Evolutionary conservation across 2,113 vertebrate genomes (phyloP).

Genomic region (Pseudorasbora parva): DNA sequence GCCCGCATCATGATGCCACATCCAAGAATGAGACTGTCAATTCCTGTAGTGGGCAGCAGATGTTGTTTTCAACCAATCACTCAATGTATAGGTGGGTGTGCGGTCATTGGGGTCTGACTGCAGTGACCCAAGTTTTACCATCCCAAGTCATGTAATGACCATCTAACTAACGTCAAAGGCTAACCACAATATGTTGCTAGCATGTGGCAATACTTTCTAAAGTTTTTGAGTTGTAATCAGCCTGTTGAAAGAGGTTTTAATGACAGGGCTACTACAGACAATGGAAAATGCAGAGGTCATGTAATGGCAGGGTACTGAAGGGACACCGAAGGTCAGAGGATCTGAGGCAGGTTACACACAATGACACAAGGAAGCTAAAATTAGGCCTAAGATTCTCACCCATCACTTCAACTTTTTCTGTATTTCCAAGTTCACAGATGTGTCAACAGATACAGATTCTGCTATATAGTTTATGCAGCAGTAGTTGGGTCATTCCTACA

Average conservation of each 20-base stretch:
- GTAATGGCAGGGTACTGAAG: background rate
- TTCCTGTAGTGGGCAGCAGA: background rate
- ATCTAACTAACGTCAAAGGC: conserved; percentile 7
- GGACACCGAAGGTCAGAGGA: background rate
- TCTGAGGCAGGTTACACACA: background rate
- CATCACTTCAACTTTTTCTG: background rate
- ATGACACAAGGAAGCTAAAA: background rate
- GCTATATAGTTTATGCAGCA: too few relatives aligned
- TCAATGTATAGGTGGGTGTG: background rate
- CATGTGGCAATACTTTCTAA: conserved; percentile 32
- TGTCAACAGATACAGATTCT: too few relatives aligned
- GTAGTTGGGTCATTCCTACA: too few relatives aligned
- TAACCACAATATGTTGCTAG: conserved; percentile 40
- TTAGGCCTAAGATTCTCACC: background rate
- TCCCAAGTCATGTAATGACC: conserved; percentile 14
- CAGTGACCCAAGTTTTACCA: background rate
- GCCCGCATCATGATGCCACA: background rate
- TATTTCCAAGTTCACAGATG: background rate
- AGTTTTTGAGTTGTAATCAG: conserved; percentile 36
- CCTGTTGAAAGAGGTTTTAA: background rate
- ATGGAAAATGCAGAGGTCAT: conserved; percentile 2
- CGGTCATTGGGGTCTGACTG: background rate
- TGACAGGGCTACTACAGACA: background rate
- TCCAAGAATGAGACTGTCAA: background rate
- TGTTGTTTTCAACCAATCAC: conserved; percentile 12